Evolutionary conservation across 1,140 invertebrate species (phyloP).

Genomic region (Acromyrmex charruanus): DNA sequence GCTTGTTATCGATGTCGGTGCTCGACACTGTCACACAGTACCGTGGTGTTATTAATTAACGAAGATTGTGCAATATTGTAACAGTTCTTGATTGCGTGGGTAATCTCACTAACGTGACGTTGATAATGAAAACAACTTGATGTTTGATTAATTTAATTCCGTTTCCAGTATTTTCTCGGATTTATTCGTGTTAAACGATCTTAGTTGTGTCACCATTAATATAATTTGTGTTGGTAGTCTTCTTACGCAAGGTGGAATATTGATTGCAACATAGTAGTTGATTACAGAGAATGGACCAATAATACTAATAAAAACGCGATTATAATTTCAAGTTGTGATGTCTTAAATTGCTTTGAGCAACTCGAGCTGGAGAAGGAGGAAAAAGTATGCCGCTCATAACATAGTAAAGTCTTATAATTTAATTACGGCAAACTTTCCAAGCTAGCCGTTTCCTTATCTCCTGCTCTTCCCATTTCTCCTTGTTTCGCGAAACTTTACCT

Average conservation of each 20-base stretch:
- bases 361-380: no score
- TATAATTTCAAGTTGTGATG: not conserved
- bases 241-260: not conserved
- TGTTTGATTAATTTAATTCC: slow-evolving; percentile 14
- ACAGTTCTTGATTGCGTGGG: slow-evolving; percentile 1
- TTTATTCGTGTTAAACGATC: not conserved
- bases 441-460: not conserved
- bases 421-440: slow-evolving; percentile 12
- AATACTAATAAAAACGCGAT: slow-evolving; percentile 4
- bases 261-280: not conserved
- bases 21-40: not conserved
- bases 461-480: not conserved
- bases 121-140: not conserved
- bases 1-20: slow-evolving; percentile 15
- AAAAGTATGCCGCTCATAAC: not conserved
- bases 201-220: slow-evolving; percentile 15
- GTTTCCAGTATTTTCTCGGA: not conserved
- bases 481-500: slow-evolving; percentile 21
- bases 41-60: slow-evolving; percentile 40
- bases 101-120: not conserved
- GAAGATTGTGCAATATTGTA: slow-evolving; percentile 22
- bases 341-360: not conserved
- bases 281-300: slow-evolving; percentile 18
- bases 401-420: slow-evolving; percentile 31
- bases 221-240: not conserved